Conservation (phyloP, 1,140 invertebrate species). For the Panagrolaimus sp. region DNA sequence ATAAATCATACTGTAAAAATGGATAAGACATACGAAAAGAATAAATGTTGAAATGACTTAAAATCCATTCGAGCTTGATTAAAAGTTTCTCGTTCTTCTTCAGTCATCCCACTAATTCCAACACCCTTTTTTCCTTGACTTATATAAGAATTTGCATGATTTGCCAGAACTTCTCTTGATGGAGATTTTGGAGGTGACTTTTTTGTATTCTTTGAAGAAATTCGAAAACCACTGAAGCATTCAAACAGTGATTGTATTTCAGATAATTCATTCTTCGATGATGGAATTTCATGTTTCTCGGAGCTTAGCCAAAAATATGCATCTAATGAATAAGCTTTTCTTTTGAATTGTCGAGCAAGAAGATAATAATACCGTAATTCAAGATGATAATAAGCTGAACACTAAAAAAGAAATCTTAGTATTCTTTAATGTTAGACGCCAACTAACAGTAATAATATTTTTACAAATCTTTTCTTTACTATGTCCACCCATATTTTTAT, state of each 20-base stretch:
- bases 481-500: no score
- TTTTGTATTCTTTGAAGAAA: no score
- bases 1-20: neutral
- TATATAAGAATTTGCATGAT: neutral
- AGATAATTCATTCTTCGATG: neutral
- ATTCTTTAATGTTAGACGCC: no score
- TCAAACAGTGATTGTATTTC: neutral
- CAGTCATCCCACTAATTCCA: neutral
- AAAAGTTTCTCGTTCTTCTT: neutral
- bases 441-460: no score
- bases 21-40: neutral
- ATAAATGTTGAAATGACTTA: neutral
- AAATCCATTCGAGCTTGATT: neutral
- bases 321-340: neutral
- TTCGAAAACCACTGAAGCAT: neutral
- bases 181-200: neutral
- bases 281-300: neutral
- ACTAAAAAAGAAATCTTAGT: no score
- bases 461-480: no score
- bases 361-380: conserved; percentile 5
- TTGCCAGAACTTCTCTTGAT: neutral
- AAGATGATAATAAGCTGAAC: neutral
- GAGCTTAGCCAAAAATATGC: neutral
- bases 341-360: neutral
- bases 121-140: neutral